Percentiles rank a stretch among this genome's conserved stretches.
Evolutionary conservation across 2,113 vertebrate species (phyloP).

Genomic region (Misgurnus mizolepis): DNA sequence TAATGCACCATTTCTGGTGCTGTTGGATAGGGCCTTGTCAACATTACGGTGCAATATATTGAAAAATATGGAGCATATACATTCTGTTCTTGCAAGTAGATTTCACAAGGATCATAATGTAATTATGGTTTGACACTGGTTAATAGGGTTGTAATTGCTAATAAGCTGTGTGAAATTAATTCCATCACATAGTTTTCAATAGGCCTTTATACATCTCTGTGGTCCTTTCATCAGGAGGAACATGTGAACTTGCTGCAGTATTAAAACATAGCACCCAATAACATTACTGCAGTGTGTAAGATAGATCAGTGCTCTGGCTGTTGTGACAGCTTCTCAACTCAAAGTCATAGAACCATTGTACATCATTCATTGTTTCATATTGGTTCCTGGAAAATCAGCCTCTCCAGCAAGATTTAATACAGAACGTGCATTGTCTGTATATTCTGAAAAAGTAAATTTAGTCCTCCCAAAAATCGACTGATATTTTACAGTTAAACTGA

Average conservation of each 20-base stretch:
- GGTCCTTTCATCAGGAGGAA: slow-evolving; percentile 1
- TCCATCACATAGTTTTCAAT: not conserved
- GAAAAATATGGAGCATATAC: not conserved
- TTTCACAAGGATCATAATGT: not conserved
- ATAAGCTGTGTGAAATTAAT: not conserved
- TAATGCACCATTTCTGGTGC: slow-evolving; percentile 3
- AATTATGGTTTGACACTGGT: not conserved
- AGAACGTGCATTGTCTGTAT: slow-evolving; percentile 30
- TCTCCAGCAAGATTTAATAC: not conserved
- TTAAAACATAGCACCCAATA: slow-evolving; percentile 46
- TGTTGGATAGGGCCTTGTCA: not conserved
- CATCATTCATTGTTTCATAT: slow-evolving; percentile 47
- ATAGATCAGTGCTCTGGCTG: slow-evolving; percentile 68
- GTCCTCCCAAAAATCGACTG: not conserved
- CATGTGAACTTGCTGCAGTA: slow-evolving; percentile 28
- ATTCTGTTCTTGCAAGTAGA: not conserved
- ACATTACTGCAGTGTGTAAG: slow-evolving; percentile 45
- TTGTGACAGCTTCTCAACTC: slow-evolving; percentile 65
- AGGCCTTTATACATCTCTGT: not conserved
- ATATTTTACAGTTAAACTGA: not conserved
- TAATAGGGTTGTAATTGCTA: not conserved
- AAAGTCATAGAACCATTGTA: slow-evolving; percentile 60
- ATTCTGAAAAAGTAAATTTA: slow-evolving; percentile 22
- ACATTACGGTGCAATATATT: not conserved
- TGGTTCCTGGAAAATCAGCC: slow-evolving; percentile 12